phyloP scores from a whole-genome alignment of 37 sponge, comb jelly and placozoan species.

The Agelas oroides region DNA sequence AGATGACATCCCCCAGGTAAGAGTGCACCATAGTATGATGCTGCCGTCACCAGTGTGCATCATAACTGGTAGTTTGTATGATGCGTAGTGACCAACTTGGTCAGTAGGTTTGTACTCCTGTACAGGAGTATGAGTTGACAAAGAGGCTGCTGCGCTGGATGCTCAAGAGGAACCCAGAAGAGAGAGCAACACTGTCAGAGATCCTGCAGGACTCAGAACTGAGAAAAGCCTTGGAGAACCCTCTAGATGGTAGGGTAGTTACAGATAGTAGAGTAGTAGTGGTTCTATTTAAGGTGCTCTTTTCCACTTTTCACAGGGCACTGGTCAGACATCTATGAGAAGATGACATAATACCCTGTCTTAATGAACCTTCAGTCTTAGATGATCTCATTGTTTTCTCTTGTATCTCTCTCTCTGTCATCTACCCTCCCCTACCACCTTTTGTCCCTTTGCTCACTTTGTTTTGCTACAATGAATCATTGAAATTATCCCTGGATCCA shows the following conservation, averaged over 20 bases:
- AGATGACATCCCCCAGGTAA: conserved; percentile 47
- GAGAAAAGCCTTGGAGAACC: conserved; percentile 64
- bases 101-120: neutral
- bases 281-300: neutral
- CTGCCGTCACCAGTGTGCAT: no score
- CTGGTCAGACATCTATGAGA: conserved; percentile 48
- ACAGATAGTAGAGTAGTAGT: neutral
- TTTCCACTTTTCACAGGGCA: conserved; percentile 35
- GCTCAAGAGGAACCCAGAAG: conserved; percentile 74
- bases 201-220: conserved; percentile 78
- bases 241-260: conserved; percentile 52
- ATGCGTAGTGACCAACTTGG: no score
- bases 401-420: neutral
- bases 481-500: no score
- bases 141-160: conserved; percentile 68
- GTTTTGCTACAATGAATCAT: no score
- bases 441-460: no score
- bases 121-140: conserved; percentile 65
- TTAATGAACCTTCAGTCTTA: neutral
- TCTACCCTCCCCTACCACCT: neutral
- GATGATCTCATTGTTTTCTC: neutral
- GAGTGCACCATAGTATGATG: neutral
- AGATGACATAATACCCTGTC: neutral
- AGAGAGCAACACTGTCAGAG: conserved; percentile 72
- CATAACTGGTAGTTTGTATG: no score